These are phyloP conservation scores for Trematocara nigrifrons DNA, from an alignment of 2,113 vertebrate genomes.

Conservation along the genomic window DNA sequence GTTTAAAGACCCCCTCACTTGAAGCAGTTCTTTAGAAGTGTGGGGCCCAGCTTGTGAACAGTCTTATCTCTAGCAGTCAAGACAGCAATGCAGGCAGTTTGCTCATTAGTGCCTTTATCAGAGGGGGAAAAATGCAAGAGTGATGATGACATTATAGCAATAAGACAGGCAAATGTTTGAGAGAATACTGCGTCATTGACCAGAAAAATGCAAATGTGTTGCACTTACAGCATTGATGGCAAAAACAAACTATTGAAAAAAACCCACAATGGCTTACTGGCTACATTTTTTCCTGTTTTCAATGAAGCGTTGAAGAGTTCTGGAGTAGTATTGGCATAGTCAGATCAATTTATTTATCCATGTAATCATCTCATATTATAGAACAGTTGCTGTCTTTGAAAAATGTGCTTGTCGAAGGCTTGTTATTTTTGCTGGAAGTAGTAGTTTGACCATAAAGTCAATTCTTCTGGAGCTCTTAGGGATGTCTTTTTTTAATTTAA, in stretches of 20 bases:
- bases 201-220: neutral
- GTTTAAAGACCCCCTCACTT: conserved; percentile 1
- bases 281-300: neutral
- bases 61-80: neutral
- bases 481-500: neutral
- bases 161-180: neutral
- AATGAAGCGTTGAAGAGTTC: neutral
- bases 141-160: neutral
- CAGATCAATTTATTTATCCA: neutral
- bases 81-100: neutral
- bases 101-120: conserved; percentile 23
- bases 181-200: neutral
- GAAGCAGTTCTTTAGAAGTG: neutral
- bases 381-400: neutral
- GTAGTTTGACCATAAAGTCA: neutral
- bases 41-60: neutral
- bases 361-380: neutral
- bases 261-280: fast-evolving
- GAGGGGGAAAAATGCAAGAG: neutral
- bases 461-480: neutral
- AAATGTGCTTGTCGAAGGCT: neutral
- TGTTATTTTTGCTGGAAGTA: neutral
- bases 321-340: neutral
- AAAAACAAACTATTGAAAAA: neutral
- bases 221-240: neutral